Conservation (phyloP, 2,888 invertebrate species). For the Charanyca ferruginea region DNA sequence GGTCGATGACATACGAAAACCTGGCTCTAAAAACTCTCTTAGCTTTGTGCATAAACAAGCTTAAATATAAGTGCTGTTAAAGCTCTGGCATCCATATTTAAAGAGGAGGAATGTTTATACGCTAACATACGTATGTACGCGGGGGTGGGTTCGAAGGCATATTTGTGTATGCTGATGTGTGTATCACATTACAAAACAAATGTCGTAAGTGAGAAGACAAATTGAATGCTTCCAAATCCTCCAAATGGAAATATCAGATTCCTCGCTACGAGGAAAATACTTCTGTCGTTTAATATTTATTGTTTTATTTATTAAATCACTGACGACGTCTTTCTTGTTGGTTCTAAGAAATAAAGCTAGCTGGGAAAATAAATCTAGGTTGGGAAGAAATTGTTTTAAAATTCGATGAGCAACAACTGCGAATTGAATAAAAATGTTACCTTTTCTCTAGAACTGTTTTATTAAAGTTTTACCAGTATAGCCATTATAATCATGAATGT, state of each 20-base stretch:
- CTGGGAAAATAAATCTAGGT: neutral
- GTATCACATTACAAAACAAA: conserved; percentile 61
- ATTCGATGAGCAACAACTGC: neutral
- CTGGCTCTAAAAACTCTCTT: conserved; percentile 48
- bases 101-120: conserved; percentile 27
- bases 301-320: conserved; percentile 25
- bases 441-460: neutral
- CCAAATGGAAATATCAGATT: conserved; percentile 58
- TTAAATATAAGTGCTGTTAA: conserved; percentile 55
- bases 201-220: conserved; percentile 56
- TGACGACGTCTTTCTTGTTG: conserved; percentile 6
- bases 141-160: conserved; percentile 12
- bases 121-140: conserved; percentile 8
- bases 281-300: conserved; percentile 33
- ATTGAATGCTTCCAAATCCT: conserved; percentile 56
- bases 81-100: conserved; percentile 50
- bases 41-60: conserved; percentile 57
- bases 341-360: neutral
- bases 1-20: conserved; percentile 46
- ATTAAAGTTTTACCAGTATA: neutral
- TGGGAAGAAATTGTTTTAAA: neutral
- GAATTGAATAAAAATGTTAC: neutral
- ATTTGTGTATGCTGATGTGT: conserved; percentile 48
- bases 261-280: conserved; percentile 21
- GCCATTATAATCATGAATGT: conserved; percentile 1